These are phyloP conservation scores for Corythornis cristatus DNA, from an alignment of 2,113 vertebrate species.

Conservation along the genomic window DNA sequence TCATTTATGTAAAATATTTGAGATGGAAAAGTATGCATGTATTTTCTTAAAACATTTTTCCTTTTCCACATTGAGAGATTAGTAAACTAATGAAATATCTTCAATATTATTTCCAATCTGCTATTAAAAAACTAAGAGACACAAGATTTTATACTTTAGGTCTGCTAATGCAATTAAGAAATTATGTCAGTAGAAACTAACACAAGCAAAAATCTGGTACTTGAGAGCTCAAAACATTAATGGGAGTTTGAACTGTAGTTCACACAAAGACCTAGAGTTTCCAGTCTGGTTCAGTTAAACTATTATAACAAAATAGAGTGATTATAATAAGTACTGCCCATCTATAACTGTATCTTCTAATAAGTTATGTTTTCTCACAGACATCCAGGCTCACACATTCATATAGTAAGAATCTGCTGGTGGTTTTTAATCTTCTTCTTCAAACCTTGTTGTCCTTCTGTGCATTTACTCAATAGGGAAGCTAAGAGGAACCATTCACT, in stretches of 20 bases:
- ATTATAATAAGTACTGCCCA: not conserved
- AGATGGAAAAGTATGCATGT: not conserved
- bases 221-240: not conserved
- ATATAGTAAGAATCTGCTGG: not conserved
- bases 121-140: not conserved
- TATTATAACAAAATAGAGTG: not conserved
- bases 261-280: not conserved
- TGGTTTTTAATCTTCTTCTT: conserved; percentile 1
- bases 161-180: not conserved
- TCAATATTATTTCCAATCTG: not conserved
- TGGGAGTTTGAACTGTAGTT: not conserved
- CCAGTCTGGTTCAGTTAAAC: not conserved
- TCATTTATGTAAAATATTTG: not conserved
- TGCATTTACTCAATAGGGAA: conserved; percentile 17
- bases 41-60: not conserved
- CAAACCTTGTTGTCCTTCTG: not conserved
- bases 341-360: not conserved
- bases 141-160: not conserved
- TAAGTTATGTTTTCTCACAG: conserved; percentile 16
- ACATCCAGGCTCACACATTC: not conserved
- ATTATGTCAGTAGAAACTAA: not conserved
- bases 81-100: not conserved
- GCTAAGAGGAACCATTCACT: not conserved
- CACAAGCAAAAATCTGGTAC: not conserved
- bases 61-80: not conserved